These are phyloP conservation scores for Aurelia coerulea DNA, from an alignment of 30 jellyfish, hydroid and myxozoan species.

Conservation along the genomic window DNA sequence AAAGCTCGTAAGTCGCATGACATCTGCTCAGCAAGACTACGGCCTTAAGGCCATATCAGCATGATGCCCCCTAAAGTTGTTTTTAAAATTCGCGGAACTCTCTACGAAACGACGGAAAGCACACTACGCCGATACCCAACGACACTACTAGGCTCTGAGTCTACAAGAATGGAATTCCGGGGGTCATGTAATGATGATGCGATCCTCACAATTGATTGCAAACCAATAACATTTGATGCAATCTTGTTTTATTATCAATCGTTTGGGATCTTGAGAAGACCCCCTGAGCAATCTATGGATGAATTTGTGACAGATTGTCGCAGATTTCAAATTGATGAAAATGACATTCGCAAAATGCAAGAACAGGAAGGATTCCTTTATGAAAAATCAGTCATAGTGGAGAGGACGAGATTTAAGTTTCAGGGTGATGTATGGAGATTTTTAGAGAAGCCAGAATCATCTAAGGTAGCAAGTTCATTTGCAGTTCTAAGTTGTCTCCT, in stretches of 20 bases:
- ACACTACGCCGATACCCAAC: conserved; percentile 89
- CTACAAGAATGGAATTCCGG: conserved; percentile 30
- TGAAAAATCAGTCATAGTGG: neutral
- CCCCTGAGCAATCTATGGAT: conserved; percentile 75
- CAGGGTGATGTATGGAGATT: conserved; percentile 63
- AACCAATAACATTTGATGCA: conserved; percentile 83
- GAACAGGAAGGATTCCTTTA: conserved; percentile 71
- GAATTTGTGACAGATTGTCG: conserved; percentile 86
- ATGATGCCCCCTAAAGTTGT: conserved; percentile 43
- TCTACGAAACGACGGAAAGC: conserved; percentile 80
- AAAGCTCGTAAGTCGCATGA: no score
- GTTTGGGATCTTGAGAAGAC: conserved; percentile 81
- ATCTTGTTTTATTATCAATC: conserved; percentile 93
- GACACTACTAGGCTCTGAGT: conserved; percentile 77
- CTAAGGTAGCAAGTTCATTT: conserved; percentile 53
- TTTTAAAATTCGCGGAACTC: conserved; percentile 79
- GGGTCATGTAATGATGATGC: conserved; percentile 1
- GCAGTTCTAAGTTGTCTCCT: conserved; percentile 68
- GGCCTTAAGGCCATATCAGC: no score
- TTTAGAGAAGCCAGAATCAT: conserved; percentile 77
- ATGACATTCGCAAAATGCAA: conserved; percentile 69
- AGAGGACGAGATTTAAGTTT: neutral
- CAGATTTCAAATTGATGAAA: conserved; percentile 57
- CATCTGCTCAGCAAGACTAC: no score
- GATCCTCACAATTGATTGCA: conserved; percentile 53